Evolutionary conservation across 1,140 invertebrate species (phyloP).

Genomic region (Bombus confusus): DNA sequence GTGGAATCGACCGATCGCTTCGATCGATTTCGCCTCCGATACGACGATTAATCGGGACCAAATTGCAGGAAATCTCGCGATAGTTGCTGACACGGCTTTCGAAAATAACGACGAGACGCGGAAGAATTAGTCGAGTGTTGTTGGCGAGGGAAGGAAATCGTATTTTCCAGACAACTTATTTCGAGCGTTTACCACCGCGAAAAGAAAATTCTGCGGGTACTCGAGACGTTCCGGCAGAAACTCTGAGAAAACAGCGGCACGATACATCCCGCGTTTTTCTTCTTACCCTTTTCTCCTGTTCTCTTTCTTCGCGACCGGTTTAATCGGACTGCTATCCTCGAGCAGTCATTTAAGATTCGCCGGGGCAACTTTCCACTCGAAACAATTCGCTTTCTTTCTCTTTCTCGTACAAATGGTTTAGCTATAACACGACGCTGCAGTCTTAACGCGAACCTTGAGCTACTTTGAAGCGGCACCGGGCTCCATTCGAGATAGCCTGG

Average conservation of each 20-base stretch:
- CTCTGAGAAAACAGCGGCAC: background rate
- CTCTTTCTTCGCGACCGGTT: background rate
- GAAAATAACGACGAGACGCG: background rate
- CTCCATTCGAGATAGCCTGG: background rate
- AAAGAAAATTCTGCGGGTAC: background rate
- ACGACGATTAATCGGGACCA: background rate
- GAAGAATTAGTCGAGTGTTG: background rate
- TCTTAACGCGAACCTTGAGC: conserved; percentile 34
- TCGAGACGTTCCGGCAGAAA: background rate
- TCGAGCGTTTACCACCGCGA: background rate
- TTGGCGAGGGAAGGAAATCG: background rate
- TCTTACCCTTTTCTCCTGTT: background rate
- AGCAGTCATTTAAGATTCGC: background rate
- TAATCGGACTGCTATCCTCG: background rate
- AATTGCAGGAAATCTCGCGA: background rate
- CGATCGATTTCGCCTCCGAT: background rate
- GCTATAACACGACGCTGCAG: background rate
- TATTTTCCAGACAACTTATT: background rate
- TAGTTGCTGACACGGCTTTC: background rate
- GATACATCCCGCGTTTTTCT: background rate
- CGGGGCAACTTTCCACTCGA: background rate
- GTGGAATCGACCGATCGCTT: background rate
- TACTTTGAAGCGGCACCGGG: conserved; percentile 6
- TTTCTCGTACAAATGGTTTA: background rate
- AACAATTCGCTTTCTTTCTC: background rate